phyloP scores from a whole-genome alignment of 2,797 vertebrate genomes.

The Cossypha caffra region DNA sequence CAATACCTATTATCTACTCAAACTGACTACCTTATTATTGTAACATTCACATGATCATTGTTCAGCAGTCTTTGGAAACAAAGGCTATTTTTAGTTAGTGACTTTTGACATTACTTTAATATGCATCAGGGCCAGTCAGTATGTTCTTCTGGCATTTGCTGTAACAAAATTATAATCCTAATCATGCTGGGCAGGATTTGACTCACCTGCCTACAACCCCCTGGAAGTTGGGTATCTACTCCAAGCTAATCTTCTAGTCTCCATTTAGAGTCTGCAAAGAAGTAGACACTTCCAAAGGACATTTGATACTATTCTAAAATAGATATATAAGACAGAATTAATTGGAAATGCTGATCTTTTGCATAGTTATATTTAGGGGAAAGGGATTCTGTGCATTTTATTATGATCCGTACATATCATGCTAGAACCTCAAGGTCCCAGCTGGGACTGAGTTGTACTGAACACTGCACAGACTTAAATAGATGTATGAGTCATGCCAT shows the following conservation, averaged over 20 bases:
- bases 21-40: slow-evolving; percentile 28
- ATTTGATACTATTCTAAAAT: background rate
- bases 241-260: background rate
- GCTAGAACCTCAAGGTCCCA: background rate
- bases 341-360: background rate
- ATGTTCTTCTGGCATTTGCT: background rate
- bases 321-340: background rate
- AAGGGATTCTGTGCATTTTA: background rate
- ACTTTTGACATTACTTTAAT: slow-evolving; percentile 14
- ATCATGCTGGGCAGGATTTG: background rate
- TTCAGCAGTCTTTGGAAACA: slow-evolving; percentile 37
- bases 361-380: background rate
- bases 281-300: background rate
- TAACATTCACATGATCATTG: slow-evolving; percentile 1
- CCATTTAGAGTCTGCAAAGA: background rate
- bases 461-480: background rate
- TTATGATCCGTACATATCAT: background rate
- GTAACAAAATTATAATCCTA: background rate
- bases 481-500: background rate
- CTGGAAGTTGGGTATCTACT: background rate
- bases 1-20: slow-evolving; percentile 39
- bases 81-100: slow-evolving; percentile 33
- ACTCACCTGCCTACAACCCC: background rate
- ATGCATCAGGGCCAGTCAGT: background rate
- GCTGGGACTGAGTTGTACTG: background rate